Evolutionary conservation across 1,140 invertebrate genomes (phyloP).

Genomic region (Fopius arisanus): DNA sequence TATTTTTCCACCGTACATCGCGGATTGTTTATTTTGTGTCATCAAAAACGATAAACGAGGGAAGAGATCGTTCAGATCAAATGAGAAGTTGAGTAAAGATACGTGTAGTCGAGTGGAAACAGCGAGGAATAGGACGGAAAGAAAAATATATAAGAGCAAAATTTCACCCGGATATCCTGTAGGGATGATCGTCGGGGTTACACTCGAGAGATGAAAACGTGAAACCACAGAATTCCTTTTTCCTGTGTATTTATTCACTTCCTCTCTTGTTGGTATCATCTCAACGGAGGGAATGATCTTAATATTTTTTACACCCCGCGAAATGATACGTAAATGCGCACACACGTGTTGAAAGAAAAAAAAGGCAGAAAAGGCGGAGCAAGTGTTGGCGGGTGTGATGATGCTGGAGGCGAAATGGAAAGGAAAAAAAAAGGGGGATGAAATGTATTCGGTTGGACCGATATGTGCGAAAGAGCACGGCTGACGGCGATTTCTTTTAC

Average conservation of each 20-base stretch:
- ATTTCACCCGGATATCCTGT: not conserved
- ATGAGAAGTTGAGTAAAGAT: constrained; percentile 19
- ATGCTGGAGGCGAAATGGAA: not conserved
- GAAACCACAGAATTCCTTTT: not conserved
- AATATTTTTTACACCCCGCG: not conserved
- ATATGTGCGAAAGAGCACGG: constrained; percentile 34
- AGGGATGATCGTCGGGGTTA: not conserved
- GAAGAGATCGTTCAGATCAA: constrained; percentile 5
- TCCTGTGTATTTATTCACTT: not conserved
- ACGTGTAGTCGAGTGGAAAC: constrained; percentile 33
- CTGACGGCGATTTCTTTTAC: constrained; percentile 24
- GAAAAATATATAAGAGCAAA: constrained; percentile 10
- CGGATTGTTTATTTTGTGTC: constrained; percentile 17
- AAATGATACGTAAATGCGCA: constrained; percentile 28
- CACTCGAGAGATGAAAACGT: not conserved
- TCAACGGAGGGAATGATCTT: not conserved
- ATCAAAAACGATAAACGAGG: constrained; percentile 16
- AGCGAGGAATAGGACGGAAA: constrained; percentile 32
- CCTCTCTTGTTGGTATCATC: not conserved
- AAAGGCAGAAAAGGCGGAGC: not conserved
- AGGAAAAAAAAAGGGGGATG: not conserved
- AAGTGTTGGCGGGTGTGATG: not conserved
- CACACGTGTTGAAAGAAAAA: not conserved
- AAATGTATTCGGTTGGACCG: constrained; percentile 19
- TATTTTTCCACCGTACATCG: not conserved